phyloP scores from a whole-genome alignment of 2,888 invertebrate genomes.

The Hedya salicella region DNA sequence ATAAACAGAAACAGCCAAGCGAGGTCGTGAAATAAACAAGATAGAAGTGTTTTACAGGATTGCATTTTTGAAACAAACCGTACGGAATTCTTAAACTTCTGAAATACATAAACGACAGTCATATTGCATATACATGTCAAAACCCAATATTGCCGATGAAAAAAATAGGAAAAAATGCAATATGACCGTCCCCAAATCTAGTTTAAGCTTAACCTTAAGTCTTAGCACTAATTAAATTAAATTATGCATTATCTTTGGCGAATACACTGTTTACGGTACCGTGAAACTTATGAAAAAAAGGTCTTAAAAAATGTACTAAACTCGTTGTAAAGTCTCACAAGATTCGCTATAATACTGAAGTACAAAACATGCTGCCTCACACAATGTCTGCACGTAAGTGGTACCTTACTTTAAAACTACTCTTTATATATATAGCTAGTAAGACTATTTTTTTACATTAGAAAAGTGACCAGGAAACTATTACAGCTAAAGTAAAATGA shows the following conservation, averaged over 20 bases:
- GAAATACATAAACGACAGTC: constrained; percentile 43
- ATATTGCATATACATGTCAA: constrained; percentile 49
- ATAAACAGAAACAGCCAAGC: constrained; percentile 14
- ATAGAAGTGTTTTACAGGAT: constrained; percentile 17
- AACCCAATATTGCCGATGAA: constrained; percentile 31
- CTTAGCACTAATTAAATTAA: constrained; percentile 66
- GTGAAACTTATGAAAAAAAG: constrained; percentile 60
- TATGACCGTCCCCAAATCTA: constrained; percentile 46
- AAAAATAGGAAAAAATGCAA: constrained; percentile 41
- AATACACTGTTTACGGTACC: constrained; percentile 81
- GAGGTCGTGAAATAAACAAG: constrained; percentile 7
- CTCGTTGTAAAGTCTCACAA: constrained; percentile 83
- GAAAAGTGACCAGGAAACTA: constrained; percentile 54
- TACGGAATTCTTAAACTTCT: constrained; percentile 37
- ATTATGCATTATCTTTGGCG: constrained; percentile 85
- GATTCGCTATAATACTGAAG: constrained; percentile 78
- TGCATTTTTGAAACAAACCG: constrained; percentile 43
- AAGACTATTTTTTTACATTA: constrained; percentile 54
- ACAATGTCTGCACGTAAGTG: constrained; percentile 62
- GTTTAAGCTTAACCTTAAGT: constrained; percentile 56
- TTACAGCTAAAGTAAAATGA: constrained; percentile 9
- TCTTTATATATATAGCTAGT: constrained; percentile 59
- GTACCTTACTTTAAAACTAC: constrained; percentile 68
- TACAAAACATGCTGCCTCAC: constrained; percentile 63
- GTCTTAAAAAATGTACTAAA: constrained; percentile 69